Evolutionary conservation across 2,888 invertebrate species (phyloP), one percentile per base, ranked within the genome.

Genomic region (Leucoma salicis): DNA sequence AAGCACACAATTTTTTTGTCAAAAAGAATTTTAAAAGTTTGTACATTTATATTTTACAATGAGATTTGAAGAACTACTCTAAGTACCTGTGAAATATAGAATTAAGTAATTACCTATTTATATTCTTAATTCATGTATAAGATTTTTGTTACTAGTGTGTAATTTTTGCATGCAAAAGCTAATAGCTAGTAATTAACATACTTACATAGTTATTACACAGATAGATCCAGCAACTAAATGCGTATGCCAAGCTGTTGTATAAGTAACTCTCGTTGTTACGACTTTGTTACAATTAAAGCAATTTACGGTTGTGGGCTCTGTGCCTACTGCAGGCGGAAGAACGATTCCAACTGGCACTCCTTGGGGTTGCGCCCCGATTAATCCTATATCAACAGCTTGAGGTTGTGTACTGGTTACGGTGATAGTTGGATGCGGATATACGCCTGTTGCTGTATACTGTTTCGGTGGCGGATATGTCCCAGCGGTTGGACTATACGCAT

Each of bases 161-260:
- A n/a, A n/a, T n/a, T n/a, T n/a, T n/a, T n/a, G n/a, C n/a, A n/a
- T n/a, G n/a, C n/a, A n/a, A n/a, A n/a, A n/a, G n/a, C n/a, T n/a
- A n/a, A n/a, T n/a, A n/a, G n/a, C n/a, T n/a, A n/a, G n/a, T n/a
- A n/a, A n/a, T n/a, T n/a, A n/a, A n/a, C n/a, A 25, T 33, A 82
- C 87, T 81, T 65, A 89, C 88, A 87, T 86, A 11, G 88, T 88
- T 35, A 84, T 82, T 12, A 89, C 78, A 57, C 89, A 89, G 46
- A 88, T 66, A 38, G 88, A 84, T 46, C 88, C 88, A 47, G 88
- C 88, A 18, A 87, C 83, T 52, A 89, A 67, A 60, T 89, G 89
- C 41, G 89, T 89, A 49, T 88, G 89, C 89, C 88, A 89, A 28
- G 87, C 86, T 8, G 89, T 88, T 27, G 85, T 83, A 53, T 87